Percentiles rank a stretch among this genome's conserved stretches.
Evolutionary conservation across 2,888 invertebrate species (phyloP).

Genomic region (Acronicta alni): DNA sequence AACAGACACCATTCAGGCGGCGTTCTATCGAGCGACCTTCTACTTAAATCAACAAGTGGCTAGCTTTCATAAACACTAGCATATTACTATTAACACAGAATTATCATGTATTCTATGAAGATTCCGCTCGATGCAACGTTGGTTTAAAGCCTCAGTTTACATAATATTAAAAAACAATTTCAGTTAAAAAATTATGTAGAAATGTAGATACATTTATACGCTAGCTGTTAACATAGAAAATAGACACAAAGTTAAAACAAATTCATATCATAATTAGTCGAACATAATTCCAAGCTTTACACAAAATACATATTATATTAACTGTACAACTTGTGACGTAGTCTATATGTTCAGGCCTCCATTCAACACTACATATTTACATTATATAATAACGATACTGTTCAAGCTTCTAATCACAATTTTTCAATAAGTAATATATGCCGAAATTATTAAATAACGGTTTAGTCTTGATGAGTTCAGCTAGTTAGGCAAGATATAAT

Average conservation of each 20-base stretch:
- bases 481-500: slow-evolving; percentile 35
- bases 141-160: slow-evolving; percentile 47
- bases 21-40: slow-evolving; percentile 47
- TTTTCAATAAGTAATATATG: slow-evolving; percentile 75
- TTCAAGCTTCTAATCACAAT: slow-evolving; percentile 71
- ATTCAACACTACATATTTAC: slow-evolving; percentile 83
- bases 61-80: slow-evolving; percentile 47
- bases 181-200: slow-evolving; percentile 49
- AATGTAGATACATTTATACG: slow-evolving; percentile 44
- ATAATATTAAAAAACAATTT: slow-evolving; percentile 40
- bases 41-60: slow-evolving; percentile 40
- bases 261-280: slow-evolving; percentile 71
- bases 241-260: slow-evolving; percentile 66
- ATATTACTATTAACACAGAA: slow-evolving; percentile 49
- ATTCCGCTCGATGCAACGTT: slow-evolving; percentile 52
- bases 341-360: slow-evolving; percentile 80
- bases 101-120: slow-evolving; percentile 50
- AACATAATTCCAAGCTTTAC: slow-evolving; percentile 84
- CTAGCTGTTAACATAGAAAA: slow-evolving; percentile 44
- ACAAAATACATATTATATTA: slow-evolving; percentile 60
- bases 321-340: slow-evolving; percentile 80
- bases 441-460: slow-evolving; percentile 63
- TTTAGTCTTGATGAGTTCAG: slow-evolving; percentile 57
- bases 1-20: slow-evolving; percentile 51
- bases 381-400: slow-evolving; percentile 64